These are phyloP conservation scores for Antechinus flavipes DNA, from an alignment of 2,113 vertebrate genomes.

Conservation along the genomic window DNA sequence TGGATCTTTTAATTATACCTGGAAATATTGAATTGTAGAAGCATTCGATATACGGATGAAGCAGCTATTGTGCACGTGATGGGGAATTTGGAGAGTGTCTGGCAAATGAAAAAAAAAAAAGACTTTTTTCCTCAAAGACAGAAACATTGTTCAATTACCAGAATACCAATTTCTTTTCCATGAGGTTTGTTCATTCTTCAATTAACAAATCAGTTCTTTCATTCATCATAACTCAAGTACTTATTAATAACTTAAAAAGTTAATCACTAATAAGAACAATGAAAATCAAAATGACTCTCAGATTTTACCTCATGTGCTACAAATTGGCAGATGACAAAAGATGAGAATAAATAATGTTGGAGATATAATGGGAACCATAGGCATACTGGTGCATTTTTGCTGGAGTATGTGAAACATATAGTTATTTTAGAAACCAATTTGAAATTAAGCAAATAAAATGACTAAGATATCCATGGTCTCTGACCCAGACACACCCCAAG, in stretches of 20 bases:
- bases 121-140: not conserved
- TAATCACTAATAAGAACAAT: not conserved
- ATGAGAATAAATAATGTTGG: not conserved
- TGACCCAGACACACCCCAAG: not conserved
- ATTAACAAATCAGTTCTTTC: not conserved
- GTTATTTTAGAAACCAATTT: not conserved
- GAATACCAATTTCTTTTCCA: not conserved
- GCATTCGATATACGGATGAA: constrained; percentile 86
- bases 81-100: constrained; percentile 88
- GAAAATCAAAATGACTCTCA: not conserved
- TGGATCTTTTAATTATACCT: constrained; percentile 77
- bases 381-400: not conserved
- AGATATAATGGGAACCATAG: not conserved
- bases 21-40: constrained; percentile 83
- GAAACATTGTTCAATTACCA: not conserved
- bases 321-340: not conserved
- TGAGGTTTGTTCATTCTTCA: not conserved
- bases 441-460: not conserved
- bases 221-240: not conserved
- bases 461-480: not conserved
- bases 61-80: constrained; percentile 80
- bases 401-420: not conserved
- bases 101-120: constrained; percentile 36
- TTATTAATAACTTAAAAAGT: not conserved
- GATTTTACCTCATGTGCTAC: not conserved